Evolutionary conservation across 2,797 vertebrate species (phyloP).

Genomic region (Coracias cyanogaster): DNA sequence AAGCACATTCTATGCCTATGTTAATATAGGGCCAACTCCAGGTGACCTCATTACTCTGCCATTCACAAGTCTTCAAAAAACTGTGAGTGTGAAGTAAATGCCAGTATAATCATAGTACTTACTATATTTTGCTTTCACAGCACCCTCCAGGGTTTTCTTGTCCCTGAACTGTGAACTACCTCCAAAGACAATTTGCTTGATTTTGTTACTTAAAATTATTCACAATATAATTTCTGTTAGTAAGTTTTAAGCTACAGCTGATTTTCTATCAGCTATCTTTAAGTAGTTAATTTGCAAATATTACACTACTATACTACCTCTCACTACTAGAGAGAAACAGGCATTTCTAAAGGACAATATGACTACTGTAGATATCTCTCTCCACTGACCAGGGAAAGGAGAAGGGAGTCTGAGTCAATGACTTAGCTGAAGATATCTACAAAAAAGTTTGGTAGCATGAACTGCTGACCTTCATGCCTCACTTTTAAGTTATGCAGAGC

Average conservation of each 20-base stretch:
- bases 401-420: not conserved
- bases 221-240: not conserved
- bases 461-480: not conserved
- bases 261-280: not conserved
- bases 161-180: not conserved
- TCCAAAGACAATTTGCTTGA: not conserved
- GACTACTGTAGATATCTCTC: not conserved
- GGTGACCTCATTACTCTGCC: not conserved
- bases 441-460: not conserved
- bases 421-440: not conserved
- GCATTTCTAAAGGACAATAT: not conserved
- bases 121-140: not conserved
- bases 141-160: not conserved
- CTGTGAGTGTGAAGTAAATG: not conserved
- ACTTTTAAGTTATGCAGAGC: not conserved
- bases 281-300: not conserved
- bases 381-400: not conserved
- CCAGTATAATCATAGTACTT: not conserved
- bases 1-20: not conserved
- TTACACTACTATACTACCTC: not conserved
- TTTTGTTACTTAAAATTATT: not conserved
- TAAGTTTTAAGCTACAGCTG: not conserved
- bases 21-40: not conserved
- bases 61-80: not conserved
- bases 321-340: not conserved